These are phyloP conservation scores for Pachydiplax longipennis DNA, from an alignment of 2,888 invertebrate genomes.

Conservation along the genomic window DNA sequence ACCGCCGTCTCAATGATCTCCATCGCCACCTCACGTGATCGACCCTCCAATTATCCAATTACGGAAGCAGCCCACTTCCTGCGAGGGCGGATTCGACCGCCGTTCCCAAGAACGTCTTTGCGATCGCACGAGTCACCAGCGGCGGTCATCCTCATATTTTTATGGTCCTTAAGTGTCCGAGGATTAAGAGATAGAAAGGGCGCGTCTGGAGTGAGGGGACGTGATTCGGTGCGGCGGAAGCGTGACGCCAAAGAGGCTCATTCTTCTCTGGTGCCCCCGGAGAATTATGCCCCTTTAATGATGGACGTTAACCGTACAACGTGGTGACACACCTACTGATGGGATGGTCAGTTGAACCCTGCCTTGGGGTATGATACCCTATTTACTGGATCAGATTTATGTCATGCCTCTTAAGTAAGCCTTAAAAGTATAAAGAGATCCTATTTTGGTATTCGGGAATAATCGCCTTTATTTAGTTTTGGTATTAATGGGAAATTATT, in stretches of 20 bases:
- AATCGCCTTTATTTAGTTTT: no score
- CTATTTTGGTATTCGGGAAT: no score
- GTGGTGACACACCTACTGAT: no score
- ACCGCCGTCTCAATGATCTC: neutral
- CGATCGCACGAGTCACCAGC: neutral
- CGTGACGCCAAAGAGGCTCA: neutral
- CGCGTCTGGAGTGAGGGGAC: neutral
- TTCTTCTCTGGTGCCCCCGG: neutral
- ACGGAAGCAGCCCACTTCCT: conserved; percentile 26
- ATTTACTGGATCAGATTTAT: no score
- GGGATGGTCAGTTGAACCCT: no score
- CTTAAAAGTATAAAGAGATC: no score
- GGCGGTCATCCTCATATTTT: neutral
- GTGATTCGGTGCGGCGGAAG: neutral
- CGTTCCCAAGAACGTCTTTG: neutral
- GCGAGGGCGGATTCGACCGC: neutral
- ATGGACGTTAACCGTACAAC: no score
- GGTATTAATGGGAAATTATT: no score
- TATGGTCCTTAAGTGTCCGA: neutral
- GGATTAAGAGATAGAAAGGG: neutral
- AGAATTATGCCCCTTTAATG: neutral
- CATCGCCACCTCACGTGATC: neutral
- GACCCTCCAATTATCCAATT: conserved; percentile 18
- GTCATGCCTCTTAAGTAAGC: no score
- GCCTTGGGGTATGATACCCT: no score